Percentiles rank a stretch among this genome's conserved stretches.
Conservation (phyloP, 2,113 vertebrate genomes). For the Ancistrus triradiatus region DNA sequence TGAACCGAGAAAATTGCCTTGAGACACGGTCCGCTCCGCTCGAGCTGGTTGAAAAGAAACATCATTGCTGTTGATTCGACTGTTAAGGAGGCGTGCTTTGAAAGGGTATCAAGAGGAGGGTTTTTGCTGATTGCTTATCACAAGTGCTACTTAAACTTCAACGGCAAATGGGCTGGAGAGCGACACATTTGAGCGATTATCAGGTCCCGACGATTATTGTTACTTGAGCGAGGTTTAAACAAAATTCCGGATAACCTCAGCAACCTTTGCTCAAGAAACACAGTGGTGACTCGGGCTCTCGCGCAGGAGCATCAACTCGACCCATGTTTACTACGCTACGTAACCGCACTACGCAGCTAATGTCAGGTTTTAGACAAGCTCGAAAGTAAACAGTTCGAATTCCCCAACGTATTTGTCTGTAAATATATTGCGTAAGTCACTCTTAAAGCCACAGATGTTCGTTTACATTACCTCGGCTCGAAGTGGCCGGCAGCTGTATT, state of each 20-base stretch:
- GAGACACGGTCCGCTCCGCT: slow-evolving; percentile 80
- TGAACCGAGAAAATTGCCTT: slow-evolving; percentile 89
- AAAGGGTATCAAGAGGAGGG: slow-evolving; percentile 73
- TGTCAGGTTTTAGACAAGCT: slow-evolving; percentile 30
- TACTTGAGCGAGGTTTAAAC: too few relatives aligned
- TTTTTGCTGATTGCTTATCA: neutral
- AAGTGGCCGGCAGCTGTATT: slow-evolving; percentile 72
- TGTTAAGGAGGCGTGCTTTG: slow-evolving; percentile 78
- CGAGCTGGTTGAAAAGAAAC: slow-evolving; percentile 90
- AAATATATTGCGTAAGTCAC: slow-evolving; percentile 58
- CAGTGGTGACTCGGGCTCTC: too few relatives aligned
- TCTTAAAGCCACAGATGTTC: slow-evolving; percentile 39
- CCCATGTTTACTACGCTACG: slow-evolving; percentile 33
- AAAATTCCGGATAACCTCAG: too few relatives aligned
- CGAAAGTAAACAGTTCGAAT: slow-evolving; percentile 37
- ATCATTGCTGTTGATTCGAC: slow-evolving; percentile 83
- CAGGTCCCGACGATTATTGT: too few relatives aligned
- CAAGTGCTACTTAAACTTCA: neutral
- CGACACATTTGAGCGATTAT: too few relatives aligned
- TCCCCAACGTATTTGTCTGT: slow-evolving; percentile 46
- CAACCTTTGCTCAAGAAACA: neutral
- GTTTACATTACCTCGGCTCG: slow-evolving; percentile 59
- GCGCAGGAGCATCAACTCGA: slow-evolving; percentile 15
- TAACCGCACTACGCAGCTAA: neutral
- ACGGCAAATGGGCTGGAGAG: too few relatives aligned